Conservation (phyloP, 1,140 invertebrate species). For the Holotrichia oblita region DNA sequence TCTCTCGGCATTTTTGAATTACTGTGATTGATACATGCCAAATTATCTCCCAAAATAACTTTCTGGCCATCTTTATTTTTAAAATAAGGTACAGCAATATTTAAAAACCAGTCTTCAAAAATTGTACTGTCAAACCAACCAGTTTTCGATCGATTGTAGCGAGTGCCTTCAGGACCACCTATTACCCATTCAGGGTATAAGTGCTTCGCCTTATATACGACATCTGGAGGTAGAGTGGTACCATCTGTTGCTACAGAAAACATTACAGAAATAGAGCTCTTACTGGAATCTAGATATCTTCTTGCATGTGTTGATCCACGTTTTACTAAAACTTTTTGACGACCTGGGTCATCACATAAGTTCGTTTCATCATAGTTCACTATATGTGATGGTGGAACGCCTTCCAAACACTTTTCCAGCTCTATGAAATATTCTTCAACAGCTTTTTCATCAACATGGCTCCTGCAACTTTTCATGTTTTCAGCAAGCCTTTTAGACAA, state of each 20-base stretch:
- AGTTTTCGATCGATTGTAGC: conserved; percentile 58
- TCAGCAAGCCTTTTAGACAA: no score
- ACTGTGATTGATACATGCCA: neutral
- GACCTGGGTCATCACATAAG: no score
- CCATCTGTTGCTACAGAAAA: conserved; percentile 54
- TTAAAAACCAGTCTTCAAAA: conserved; percentile 10
- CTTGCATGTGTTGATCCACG: no score
- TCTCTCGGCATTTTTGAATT: neutral
- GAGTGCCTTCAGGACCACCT: conserved; percentile 53
- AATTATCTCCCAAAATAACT: neutral
- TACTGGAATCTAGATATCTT: no score
- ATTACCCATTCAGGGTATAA: conserved; percentile 58
- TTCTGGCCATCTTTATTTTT: neutral
- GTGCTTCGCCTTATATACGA: conserved; percentile 60
- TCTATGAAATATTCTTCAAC: no score
- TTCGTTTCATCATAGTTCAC: no score
- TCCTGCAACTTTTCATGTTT: no score
- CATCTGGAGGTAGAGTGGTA: conserved; percentile 55
- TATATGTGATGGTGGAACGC: no score
- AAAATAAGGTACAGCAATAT: neutral
- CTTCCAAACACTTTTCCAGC: no score
- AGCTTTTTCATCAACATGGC: no score
- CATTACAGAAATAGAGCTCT: no score
- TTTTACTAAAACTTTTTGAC: no score
- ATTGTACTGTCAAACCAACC: conserved; percentile 56